Conservation (phyloP, 2,113 vertebrate species). For the Falco punctatus region DNA sequence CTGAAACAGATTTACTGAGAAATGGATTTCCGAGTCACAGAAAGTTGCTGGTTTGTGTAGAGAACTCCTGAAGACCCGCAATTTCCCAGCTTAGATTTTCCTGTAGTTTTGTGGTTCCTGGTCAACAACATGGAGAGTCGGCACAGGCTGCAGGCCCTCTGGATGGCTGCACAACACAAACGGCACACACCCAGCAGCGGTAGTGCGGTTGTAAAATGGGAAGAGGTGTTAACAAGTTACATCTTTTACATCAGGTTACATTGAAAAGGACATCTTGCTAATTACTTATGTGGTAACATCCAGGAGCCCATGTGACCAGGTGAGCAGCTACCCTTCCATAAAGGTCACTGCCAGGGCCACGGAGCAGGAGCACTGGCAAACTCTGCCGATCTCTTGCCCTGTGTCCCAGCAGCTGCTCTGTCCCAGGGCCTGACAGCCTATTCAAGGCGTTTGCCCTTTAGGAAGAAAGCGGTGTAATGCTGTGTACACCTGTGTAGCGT, state of each 20-base stretch:
- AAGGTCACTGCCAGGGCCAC: neutral
- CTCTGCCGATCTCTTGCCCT: neutral
- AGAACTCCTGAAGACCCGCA: neutral
- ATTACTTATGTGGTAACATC: neutral
- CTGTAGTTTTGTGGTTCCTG: neutral
- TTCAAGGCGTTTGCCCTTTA: neutral
- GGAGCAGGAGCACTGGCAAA: neutral
- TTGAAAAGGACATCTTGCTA: neutral
- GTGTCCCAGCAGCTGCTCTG: neutral
- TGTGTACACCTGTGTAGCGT: neutral
- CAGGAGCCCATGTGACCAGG: neutral
- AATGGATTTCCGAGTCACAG: neutral
- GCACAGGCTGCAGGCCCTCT: neutral
- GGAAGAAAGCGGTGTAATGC: neutral
- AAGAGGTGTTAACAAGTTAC: neutral
- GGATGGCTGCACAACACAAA: neutral
- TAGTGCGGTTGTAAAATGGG: neutral
- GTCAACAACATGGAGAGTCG: neutral
- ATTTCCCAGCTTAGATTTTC: neutral
- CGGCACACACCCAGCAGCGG: fast-evolving
- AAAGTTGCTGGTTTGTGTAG: neutral
- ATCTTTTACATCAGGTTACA: neutral
- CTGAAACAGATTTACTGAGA: neutral
- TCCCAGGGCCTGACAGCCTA: neutral
- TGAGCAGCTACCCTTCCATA: neutral